Evolutionary conservation across 1,140 invertebrate species (phyloP), one percentile per base, ranked within the genome.

Genomic region (Carposina sasakii): DNA sequence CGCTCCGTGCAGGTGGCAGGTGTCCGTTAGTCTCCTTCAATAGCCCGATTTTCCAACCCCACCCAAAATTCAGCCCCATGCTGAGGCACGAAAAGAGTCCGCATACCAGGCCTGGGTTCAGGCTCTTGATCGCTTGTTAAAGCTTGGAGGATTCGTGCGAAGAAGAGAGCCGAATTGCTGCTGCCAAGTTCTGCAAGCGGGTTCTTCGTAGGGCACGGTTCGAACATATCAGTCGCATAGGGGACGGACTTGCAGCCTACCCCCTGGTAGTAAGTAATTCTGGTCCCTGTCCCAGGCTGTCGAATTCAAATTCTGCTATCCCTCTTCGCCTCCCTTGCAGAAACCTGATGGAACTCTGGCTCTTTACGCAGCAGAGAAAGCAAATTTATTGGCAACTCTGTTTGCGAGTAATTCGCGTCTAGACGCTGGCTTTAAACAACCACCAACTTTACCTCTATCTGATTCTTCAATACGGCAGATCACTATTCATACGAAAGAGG

Each of bases 201-300:
- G 24, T 26, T 6, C 12, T 26, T 5, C 24, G 12, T n/a, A 16
- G 13, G 53, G 48, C 17, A 37, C 55, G 39, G 58, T 31, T 42
- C 6, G 13, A 52, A 2, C 57, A 26, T 19, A 42, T 60, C 26
- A 13, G 16, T 0, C 45, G 23, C 12, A 23, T 47, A n/a, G 34
- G 43, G 2, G 12, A 13, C 26, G 33, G 24, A 26, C 12, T 26
- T 5, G 24, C 24, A 6, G 5, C 24, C 24, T 26, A 41, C 40
- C 53, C 20, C 12, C 40, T 9, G 57, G 42, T 1, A 47, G 48
- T 9, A 55, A 40, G 40, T 12, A 43, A 46, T 60, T 52, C 22
- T 60, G 57, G 57, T 50, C 50, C n/a, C 44, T 61, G 4, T 21
- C 46, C 12, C 54, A 54, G 24, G 5, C 24, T 5, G 24, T 26